phyloP scores from a whole-genome alignment of 2,888 invertebrate species.

The Drosophila heteroneura region DNA sequence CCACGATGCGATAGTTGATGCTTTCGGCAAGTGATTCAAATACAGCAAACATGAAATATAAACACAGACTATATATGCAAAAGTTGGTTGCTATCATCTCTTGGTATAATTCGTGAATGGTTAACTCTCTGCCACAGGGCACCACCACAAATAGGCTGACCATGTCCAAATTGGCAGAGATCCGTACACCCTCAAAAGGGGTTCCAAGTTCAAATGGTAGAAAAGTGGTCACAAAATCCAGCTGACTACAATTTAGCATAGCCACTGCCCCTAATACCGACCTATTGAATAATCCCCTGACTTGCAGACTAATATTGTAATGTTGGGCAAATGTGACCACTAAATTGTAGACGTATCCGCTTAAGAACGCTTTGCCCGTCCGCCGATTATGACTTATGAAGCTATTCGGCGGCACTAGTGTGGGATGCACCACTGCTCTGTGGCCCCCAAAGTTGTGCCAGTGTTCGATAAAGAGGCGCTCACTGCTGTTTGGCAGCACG shows the following conservation, averaged over 20 bases:
- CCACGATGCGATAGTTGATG: neutral
- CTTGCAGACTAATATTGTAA: conserved; percentile 36
- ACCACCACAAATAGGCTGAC: conserved; percentile 34
- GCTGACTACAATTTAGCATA: neutral
- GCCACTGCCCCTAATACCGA: rapidly evolving
- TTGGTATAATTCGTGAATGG: conserved; percentile 11
- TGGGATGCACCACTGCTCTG: conserved; percentile 8
- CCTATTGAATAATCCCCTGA: rapidly evolving
- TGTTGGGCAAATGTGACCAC: conserved; percentile 13
- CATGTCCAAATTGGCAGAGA: neutral
- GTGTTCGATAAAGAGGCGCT: conserved; percentile 25
- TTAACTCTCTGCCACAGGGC: conserved; percentile 47
- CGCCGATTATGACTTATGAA: conserved; percentile 12
- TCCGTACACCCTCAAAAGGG: neutral
- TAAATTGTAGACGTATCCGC: conserved; percentile 20
- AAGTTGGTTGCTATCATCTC: neutral
- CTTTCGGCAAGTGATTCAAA: conserved; percentile 1
- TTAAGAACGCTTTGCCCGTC: conserved; percentile 19
- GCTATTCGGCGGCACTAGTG: conserved; percentile 18
- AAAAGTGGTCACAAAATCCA: conserved; percentile 39
- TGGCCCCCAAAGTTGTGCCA: conserved; percentile 49
- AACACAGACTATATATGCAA: rapidly evolving
- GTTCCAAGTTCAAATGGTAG: neutral
- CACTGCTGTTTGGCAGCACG: rapidly evolving
- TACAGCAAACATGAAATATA: conserved; percentile 17